These are phyloP conservation scores for Troides aeacus DNA, from an alignment of 2,888 invertebrate genomes.

Conservation along the genomic window DNA sequence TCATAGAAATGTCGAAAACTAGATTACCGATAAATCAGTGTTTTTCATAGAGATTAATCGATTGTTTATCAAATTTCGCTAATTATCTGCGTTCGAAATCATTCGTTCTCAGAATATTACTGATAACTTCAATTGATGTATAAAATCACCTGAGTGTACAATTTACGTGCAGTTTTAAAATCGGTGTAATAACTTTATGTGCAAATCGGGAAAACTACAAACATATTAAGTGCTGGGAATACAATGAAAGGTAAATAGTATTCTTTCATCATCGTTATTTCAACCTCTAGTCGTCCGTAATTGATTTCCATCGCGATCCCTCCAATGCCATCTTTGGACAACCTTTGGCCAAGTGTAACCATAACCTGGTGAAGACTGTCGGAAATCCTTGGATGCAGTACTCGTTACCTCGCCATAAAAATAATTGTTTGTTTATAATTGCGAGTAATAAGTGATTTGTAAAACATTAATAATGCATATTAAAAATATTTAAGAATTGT, in stretches of 20 bases:
- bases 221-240: slow-evolving; percentile 10
- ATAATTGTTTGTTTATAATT: no score
- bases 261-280: not conserved
- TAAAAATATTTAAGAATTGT: no score
- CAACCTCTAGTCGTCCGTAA: no score
- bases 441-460: no score
- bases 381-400: no score
- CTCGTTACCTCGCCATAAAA: no score
- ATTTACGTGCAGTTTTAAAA: slow-evolving; percentile 13
- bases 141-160: slow-evolving; percentile 19
- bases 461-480: no score
- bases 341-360: no score
- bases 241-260: slow-evolving; percentile 25
- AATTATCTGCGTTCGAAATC: slow-evolving; percentile 25
- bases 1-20: slow-evolving; percentile 8
- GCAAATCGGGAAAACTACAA: slow-evolving; percentile 5
- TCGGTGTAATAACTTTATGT: slow-evolving; percentile 17
- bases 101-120: slow-evolving; percentile 20
- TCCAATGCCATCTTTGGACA: no score
- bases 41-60: slow-evolving; percentile 23
- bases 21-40: slow-evolving; percentile 22
- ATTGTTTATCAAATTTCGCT: slow-evolving; percentile 24
- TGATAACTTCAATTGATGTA: slow-evolving; percentile 22
- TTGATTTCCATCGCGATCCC: no score
- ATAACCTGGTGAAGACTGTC: no score